phyloP scores from a whole-genome alignment of 2,888 invertebrate genomes.

The Zhuqinia jingwanae region DNA sequence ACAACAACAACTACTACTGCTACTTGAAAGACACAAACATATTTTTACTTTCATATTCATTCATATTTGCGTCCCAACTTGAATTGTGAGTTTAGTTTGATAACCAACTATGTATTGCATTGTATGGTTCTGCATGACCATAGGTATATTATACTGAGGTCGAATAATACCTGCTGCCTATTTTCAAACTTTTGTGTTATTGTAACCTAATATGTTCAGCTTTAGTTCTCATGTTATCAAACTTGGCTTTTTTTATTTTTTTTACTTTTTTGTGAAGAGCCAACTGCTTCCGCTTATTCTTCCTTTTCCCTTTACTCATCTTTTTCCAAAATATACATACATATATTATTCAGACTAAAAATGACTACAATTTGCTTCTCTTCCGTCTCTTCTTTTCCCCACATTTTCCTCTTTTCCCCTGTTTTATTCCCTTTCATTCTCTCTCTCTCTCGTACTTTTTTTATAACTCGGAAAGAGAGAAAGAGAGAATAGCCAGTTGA shows the following conservation, averaged over 20 bases:
- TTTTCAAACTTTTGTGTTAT: neutral
- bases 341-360: conserved; percentile 46
- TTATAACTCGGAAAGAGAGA: neutral
- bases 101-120: too few species aligned
- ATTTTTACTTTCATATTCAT: neutral
- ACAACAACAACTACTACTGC: neutral
- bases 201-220: neutral
- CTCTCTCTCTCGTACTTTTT: neutral
- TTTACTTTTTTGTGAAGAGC: neutral
- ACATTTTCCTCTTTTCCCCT: conserved; percentile 10
- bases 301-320: conserved; percentile 32
- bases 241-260: too few species aligned
- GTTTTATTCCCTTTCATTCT: neutral
- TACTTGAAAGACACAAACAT: too few species aligned
- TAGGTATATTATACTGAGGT: neutral
- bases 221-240: neutral
- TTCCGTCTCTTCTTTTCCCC: neutral
- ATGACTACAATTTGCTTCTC: conserved; percentile 19
- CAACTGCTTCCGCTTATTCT: conserved; percentile 60
- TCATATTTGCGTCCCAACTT: too few species aligned
- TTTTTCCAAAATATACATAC: conserved; percentile 55
- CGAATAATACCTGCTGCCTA: neutral
- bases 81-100: too few species aligned
- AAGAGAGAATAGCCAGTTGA: neutral
- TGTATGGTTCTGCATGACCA: too few species aligned